A percentile compares a stretch with the other conserved stretches of the same genome.
These are phyloP conservation scores for Caloenas nicobarica DNA, from an alignment of 2,113 vertebrate species.

Conservation along the genomic window DNA sequence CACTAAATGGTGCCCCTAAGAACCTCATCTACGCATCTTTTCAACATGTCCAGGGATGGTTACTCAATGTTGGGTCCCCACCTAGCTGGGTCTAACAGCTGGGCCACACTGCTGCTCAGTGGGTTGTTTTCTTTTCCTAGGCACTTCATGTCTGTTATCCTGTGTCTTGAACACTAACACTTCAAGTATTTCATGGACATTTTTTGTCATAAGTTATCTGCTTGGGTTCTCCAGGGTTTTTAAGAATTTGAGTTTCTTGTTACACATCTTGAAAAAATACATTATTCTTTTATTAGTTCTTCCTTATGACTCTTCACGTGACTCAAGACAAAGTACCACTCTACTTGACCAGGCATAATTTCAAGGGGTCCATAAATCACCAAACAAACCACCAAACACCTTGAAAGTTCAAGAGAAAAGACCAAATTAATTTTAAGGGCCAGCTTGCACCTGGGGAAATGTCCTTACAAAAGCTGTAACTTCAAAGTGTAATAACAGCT, in stretches of 20 bases:
- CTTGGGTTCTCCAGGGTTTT: background rate
- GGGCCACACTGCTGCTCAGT: background rate
- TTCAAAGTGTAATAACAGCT: background rate
- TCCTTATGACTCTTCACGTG: background rate
- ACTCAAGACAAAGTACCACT: background rate
- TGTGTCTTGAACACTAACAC: background rate
- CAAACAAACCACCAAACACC: background rate
- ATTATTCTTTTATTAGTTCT: background rate
- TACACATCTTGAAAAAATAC: background rate
- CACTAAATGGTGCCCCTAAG: no score
- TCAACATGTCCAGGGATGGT: no score
- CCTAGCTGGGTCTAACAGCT: background rate
- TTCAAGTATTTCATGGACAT: background rate
- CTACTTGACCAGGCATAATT: background rate
- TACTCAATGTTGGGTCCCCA: background rate
- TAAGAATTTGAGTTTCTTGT: background rate
- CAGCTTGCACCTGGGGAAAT: background rate
- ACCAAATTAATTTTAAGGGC: background rate
- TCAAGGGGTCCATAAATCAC: background rate
- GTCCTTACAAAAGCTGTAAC: background rate
- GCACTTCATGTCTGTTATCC: background rate
- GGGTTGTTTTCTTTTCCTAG: background rate
- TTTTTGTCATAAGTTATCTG: background rate
- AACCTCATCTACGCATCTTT: no score
- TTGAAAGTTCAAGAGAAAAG: background rate